A percentile compares a stretch with the other conserved stretches of the same genome.
These are phyloP conservation scores for Spermophilus dauricus DNA, from an alignment of 2,113 vertebrate genomes.

Conservation along the genomic window DNA sequence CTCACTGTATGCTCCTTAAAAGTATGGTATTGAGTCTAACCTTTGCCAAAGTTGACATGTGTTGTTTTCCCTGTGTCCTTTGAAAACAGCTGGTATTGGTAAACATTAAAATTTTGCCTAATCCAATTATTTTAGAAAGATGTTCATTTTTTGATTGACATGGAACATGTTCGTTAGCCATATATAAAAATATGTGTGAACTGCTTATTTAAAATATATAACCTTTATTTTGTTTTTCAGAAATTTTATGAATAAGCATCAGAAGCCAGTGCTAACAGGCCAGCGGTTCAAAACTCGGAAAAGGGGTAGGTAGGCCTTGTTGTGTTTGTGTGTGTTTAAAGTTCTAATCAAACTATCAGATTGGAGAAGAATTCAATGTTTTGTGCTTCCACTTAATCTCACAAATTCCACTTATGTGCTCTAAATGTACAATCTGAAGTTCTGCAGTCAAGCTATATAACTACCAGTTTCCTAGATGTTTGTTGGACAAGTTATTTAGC, in stretches of 20 bases:
- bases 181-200: not conserved
- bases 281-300: conserved; percentile 98
- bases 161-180: not conserved
- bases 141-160: not conserved
- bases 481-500: not conserved
- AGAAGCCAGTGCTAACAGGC: conserved; percentile 98
- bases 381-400: not conserved
- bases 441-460: not conserved
- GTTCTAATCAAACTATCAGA: not conserved
- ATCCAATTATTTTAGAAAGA: not conserved
- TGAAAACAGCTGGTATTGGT: not conserved
- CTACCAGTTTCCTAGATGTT: not conserved
- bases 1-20: not conserved
- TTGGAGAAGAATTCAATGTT: not conserved
- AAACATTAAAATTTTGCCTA: not conserved
- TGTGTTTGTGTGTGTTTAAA: not conserved
- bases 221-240: conserved; percentile 84
- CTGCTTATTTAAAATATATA: conserved; percentile 8
- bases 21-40: not conserved
- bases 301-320: conserved; percentile 94
- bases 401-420: not conserved
- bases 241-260: conserved; percentile 99
- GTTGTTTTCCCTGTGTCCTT: not conserved
- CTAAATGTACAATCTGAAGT: not conserved
- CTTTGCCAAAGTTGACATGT: not conserved